Base-by-base conservation (phyloP, 2,888 invertebrate genomes). In the Morpho deidamia region DNA sequence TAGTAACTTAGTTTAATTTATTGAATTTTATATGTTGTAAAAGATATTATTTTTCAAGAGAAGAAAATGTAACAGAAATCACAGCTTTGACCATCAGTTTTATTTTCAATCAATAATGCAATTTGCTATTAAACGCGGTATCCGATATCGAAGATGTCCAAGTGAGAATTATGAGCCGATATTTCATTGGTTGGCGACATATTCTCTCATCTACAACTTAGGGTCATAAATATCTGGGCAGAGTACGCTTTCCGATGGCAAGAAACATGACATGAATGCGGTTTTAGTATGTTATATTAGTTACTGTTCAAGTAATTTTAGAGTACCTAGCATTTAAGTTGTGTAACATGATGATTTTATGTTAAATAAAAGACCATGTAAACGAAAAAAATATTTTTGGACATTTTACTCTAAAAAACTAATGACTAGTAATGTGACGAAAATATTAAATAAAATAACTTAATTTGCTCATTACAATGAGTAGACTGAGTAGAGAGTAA, bases 121-220 rank as follows among this genome's bases (percentile, higher is more conserved):
- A 59, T 57, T 54, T 52, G 44, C 44, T 56, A 52, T 59, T 49
- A 52, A 55, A 52, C 56, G 51, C 38, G 56, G 50, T 51, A 60
- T 58, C 58, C 53, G 53, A 55, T 53, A 58, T 55, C 42, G 51
- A 54, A 51, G 56, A 57, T 54, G 60, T 59, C 59, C 56, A 55
- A 62, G 56, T 58, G 54, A 61, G 58, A 64, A 64, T 62, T 64
- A 64, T 61, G 59, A 59, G 51, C 49, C 62, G 51, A 62, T 62
- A 64, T 64, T 62, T 60, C 58, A 62, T 51, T 50, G 53, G 53
- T 41, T 43, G 49, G 55, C 56, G 60, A 62, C 61, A 59, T 53
- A 53, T 59, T 53, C 54, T 51, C 53, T 53, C 58, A 53, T 61
- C 52, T 51, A 54, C 55, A 55, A 62, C 57, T 62, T 53, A 50